These are phyloP conservation scores for Rhinichthys klamathensis DNA, from an alignment of 2,113 vertebrate species.

Conservation along the genomic window DNA sequence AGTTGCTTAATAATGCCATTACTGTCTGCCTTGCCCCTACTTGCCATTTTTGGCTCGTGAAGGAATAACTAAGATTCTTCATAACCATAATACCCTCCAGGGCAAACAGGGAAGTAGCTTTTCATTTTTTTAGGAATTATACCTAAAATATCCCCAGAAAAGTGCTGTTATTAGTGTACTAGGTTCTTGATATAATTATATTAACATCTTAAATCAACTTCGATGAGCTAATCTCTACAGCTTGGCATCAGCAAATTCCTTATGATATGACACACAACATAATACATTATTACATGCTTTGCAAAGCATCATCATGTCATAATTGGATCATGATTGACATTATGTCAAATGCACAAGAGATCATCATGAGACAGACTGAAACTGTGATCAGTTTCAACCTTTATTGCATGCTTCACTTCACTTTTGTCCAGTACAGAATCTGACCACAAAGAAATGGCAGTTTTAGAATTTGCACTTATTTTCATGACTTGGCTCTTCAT, in stretches of 20 bases:
- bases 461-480: neutral
- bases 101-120: neutral
- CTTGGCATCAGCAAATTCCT: neutral
- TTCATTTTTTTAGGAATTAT: neutral
- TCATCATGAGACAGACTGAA: neutral
- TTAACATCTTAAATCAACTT: neutral
- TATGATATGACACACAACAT: neutral
- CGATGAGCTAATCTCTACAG: neutral
- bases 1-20: slow-evolving; percentile 25
- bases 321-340: neutral
- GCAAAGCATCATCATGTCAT: neutral
- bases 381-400: neutral
- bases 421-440: neutral
- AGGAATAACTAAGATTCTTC: neutral
- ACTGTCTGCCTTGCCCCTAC: neutral
- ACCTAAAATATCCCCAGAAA: neutral
- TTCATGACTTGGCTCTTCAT: neutral
- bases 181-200: neutral
- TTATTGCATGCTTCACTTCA: neutral
- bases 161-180: neutral
- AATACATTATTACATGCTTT: neutral
- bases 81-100: neutral
- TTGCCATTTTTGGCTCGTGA: neutral
- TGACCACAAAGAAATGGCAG: neutral
- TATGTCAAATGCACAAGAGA: neutral